A percentile compares a stretch with the other conserved stretches of the same genome.
phyloP scores from a whole-genome alignment of 2,797 vertebrate genomes.

The Coregonus sp. region DNA sequence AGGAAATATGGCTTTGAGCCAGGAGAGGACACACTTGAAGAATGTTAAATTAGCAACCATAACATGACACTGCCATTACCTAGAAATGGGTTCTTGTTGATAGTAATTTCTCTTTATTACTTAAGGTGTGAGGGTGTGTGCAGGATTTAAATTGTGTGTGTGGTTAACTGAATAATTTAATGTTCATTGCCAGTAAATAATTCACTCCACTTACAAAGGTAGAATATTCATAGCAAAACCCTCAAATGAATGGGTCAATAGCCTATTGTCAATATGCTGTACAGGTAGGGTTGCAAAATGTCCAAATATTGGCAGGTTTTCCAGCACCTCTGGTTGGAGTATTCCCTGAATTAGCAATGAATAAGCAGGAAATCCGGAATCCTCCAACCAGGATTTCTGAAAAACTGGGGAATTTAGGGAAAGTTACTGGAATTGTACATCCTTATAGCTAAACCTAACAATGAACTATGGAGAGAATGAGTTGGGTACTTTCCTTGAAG shows the following conservation, averaged over 20 bases:
- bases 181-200: not conserved
- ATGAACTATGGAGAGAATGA: not conserved
- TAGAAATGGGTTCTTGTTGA: not conserved
- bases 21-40: too few relatives aligned
- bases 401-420: too few relatives aligned
- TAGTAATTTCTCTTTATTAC: too few relatives aligned
- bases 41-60: not conserved
- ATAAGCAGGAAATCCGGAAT: too few relatives aligned
- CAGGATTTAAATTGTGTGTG: not conserved
- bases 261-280: not conserved
- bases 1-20: too few relatives aligned
- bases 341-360: too few relatives aligned
- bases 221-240: not conserved
- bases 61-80: not conserved
- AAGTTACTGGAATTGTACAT: too few relatives aligned
- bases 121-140: not conserved
- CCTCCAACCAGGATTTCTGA: too few relatives aligned
- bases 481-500: not conserved
- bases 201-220: not conserved
- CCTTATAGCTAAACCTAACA: not conserved
- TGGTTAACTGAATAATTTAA: not conserved
- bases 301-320: too few relatives aligned
- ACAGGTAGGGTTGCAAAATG: too few relatives aligned
- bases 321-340: too few relatives aligned
- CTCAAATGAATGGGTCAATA: not conserved